phyloP scores from a whole-genome alignment of 2,797 vertebrate species.

The Phoebastria nigripes region DNA sequence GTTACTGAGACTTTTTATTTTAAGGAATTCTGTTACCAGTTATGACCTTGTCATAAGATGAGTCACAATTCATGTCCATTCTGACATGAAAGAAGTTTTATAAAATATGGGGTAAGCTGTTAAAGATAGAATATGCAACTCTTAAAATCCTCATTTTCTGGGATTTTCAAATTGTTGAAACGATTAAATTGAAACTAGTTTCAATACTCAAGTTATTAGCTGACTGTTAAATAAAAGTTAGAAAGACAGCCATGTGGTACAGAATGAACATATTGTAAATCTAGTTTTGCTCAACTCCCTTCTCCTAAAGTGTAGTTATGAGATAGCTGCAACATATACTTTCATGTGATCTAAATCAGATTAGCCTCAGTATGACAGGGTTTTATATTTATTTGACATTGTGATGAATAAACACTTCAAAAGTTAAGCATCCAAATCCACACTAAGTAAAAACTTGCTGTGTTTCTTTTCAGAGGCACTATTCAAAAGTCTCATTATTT shows the following conservation, averaged over 20 bases:
- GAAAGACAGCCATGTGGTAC: neutral
- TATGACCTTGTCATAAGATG: neutral
- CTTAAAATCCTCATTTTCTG: neutral
- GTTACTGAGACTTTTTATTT: neutral
- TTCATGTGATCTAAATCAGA: neutral
- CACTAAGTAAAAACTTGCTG: neutral
- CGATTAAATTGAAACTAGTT: neutral
- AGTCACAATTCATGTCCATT: neutral
- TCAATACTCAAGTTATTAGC: neutral
- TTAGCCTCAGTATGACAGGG: neutral
- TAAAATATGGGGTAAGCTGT: neutral
- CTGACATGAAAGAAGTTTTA: neutral
- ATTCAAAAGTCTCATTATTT: neutral
- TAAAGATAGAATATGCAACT: neutral
- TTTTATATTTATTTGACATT: neutral
- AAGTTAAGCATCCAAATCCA: neutral
- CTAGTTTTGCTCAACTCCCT: neutral
- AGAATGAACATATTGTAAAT: neutral
- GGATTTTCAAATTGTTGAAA: neutral
- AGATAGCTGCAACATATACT: neutral
- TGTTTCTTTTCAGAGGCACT: neutral
- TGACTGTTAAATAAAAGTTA: neutral
- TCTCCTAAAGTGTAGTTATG: neutral
- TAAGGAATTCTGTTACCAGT: neutral
- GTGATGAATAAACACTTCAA: neutral